Evolutionary conservation across 2,888 invertebrate species (phyloP).

Genomic region (Cotesia congregata): DNA sequence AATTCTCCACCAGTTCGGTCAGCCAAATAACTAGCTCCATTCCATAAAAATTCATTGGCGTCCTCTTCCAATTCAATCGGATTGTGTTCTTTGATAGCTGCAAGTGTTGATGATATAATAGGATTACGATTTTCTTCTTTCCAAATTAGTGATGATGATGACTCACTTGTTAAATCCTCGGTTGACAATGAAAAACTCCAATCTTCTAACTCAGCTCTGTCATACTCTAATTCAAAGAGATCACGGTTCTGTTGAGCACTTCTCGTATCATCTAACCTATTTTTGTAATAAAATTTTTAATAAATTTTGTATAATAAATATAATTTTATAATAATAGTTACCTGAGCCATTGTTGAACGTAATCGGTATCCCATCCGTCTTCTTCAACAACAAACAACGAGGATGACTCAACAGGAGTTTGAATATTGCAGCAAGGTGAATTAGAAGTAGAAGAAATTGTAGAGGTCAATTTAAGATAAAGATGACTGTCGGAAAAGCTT

Average conservation of each 20-base stretch:
- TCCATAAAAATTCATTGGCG: conserved; percentile 82
- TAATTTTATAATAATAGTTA: no score
- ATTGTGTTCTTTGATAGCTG: conserved; percentile 82
- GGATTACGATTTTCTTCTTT: conserved; percentile 70
- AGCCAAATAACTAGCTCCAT: conserved; percentile 80
- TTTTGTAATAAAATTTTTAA: no score
- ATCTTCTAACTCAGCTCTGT: conserved; percentile 83
- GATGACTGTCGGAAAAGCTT: conserved; percentile 82
- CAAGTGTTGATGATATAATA: conserved; percentile 75
- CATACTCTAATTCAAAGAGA: conserved; percentile 80
- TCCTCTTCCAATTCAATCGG: conserved; percentile 82
- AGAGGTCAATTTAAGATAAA: conserved; percentile 79
- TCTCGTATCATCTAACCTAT: conserved; percentile 78
- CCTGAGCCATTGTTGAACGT: conserved; percentile 82
- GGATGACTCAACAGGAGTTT: conserved; percentile 60
- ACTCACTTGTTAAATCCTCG: conserved; percentile 75
- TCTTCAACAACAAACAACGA: conserved; percentile 65
- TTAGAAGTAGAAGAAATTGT: conserved; percentile 60
- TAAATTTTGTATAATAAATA: no score
- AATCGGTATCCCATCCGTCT: conserved; percentile 78
- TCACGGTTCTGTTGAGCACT: conserved; percentile 80
- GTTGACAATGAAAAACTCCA: conserved; percentile 83
- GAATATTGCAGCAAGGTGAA: conserved; percentile 59
- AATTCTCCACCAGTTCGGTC: conserved; percentile 79
- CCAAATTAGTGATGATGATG: conserved; percentile 48